A percentile compares a stretch with the other conserved stretches of the same genome.
Conservation (phyloP, 1,140 invertebrate species). For the Penaeus japonicus region DNA sequence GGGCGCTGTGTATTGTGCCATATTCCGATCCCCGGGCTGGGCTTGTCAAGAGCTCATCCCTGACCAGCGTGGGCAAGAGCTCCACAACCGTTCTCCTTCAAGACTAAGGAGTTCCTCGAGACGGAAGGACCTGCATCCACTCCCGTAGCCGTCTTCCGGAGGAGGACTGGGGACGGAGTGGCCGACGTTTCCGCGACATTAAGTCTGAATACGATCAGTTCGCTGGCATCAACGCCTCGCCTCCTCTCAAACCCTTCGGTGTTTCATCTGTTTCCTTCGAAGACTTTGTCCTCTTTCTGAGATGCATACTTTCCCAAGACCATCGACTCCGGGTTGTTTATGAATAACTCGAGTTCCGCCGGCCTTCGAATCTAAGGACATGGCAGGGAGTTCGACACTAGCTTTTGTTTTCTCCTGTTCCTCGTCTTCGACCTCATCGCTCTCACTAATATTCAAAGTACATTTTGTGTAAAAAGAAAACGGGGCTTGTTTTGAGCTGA, state of each 20-base stretch:
- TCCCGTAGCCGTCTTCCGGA: neutral
- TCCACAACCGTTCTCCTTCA: constrained; percentile 20
- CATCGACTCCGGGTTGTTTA: constrained; percentile 38
- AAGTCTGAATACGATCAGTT: no score
- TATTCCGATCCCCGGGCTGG: neutral
- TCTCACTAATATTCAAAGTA: constrained; percentile 38
- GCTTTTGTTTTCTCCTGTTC: neutral
- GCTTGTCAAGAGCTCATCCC: neutral
- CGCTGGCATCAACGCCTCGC: no score
- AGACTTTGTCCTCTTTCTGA: no score
- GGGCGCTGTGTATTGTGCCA: no score
- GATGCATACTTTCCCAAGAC: neutral
- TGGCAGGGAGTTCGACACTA: neutral
- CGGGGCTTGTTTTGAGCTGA: neutral
- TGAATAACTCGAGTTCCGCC: constrained; percentile 29
- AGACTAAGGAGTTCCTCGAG: neutral
- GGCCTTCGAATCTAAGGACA: neutral
- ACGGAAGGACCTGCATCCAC: constrained; percentile 1
- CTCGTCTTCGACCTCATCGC: neutral
- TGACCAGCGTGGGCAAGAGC: neutral
- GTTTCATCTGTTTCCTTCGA: no score
- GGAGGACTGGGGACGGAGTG: no score
- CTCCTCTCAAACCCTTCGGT: no score
- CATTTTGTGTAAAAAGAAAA: constrained; percentile 34
- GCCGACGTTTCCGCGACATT: no score